Percentiles rank a stretch among this genome's conserved stretches.
These are phyloP conservation scores for Xyrichtys novacula DNA, from an alignment of 2,797 vertebrate species.

Conservation along the genomic window DNA sequence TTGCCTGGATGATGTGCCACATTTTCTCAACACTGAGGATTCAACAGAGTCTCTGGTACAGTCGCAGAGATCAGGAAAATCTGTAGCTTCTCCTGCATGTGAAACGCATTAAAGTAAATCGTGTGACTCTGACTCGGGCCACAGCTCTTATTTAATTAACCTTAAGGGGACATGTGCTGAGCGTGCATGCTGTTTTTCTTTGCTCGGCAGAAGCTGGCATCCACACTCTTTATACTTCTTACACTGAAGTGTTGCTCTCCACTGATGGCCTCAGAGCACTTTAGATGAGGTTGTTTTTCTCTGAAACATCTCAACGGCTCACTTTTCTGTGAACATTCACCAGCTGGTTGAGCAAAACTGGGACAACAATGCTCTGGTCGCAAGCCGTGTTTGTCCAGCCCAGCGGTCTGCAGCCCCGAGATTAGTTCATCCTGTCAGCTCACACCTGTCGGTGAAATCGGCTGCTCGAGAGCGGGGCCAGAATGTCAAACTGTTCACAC, in stretches of 20 bases:
- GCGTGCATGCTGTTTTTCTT: constrained; percentile 20
- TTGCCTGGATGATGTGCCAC: constrained; percentile 16
- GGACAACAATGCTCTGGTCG: constrained; percentile 16
- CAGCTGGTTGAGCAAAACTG: constrained; percentile 35
- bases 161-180: constrained; percentile 53
- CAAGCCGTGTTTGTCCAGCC: constrained; percentile 43
- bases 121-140: constrained; percentile 15
- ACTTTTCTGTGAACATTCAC: constrained; percentile 20
- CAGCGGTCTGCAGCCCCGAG: constrained; percentile 38
- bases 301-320: constrained; percentile 37
- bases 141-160: constrained; percentile 54
- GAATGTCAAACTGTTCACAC: constrained; percentile 38
- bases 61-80: constrained; percentile 23
- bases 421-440: constrained; percentile 43
- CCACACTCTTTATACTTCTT: constrained; percentile 30
- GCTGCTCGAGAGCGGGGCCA: constrained; percentile 14
- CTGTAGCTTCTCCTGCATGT: constrained; percentile 9
- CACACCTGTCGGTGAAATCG: constrained; percentile 42
- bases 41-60: constrained; percentile 3
- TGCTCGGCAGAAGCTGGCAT: constrained; percentile 25
- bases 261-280: constrained; percentile 29
- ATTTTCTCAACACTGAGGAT: constrained; percentile 25
- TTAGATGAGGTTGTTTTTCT: constrained; percentile 33
- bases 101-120: constrained; percentile 32
- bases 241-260: constrained; percentile 16